Percentiles rank a stretch among this genome's conserved stretches.
phyloP scores from a whole-genome alignment of 2,888 invertebrate genomes.

The Calameuta idolon region DNA sequence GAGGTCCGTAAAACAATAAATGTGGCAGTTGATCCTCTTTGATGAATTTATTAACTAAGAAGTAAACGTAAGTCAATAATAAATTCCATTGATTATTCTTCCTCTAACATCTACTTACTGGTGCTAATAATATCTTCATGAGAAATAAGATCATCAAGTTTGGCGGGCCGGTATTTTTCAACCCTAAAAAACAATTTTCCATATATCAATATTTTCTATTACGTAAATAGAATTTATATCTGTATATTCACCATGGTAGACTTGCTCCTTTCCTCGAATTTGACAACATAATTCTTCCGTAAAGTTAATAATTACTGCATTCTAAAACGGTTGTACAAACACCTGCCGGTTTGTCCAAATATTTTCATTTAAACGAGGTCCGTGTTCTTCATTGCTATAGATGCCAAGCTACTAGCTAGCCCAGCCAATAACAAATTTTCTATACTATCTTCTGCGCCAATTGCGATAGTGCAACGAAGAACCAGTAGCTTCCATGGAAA shows the following conservation, averaged over 20 bases:
- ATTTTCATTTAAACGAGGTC: background rate
- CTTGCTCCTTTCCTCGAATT: conserved; percentile 58
- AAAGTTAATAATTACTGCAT: background rate
- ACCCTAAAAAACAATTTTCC: conserved; percentile 76
- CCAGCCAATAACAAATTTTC: background rate
- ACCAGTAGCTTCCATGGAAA: too few relatives aligned
- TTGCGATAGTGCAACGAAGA: too few relatives aligned
- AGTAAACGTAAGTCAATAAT: conserved; percentile 18
- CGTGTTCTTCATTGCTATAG: background rate
- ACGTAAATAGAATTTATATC: conserved; percentile 15
- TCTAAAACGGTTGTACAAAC: background rate
- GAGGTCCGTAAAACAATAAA: conserved; percentile 96
- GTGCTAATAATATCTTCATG: conserved; percentile 97
- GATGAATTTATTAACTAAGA: conserved; percentile 87
- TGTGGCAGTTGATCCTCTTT: conserved; percentile 94
- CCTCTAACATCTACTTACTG: conserved; percentile 74
- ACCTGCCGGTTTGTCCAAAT: background rate
- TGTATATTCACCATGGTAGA: conserved; percentile 72
- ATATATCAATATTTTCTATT: conserved; percentile 26
- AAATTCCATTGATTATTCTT: background rate
- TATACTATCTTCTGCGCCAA: too few relatives aligned
- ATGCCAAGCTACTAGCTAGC: background rate
- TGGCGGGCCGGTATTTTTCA: conserved; percentile 96
- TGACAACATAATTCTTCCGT: background rate
- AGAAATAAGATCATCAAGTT: conserved; percentile 92